These are phyloP conservation scores for Lytechinus pictus DNA, from an alignment of 35 echinoderm and acorn worm species.

Conservation along the genomic window DNA sequence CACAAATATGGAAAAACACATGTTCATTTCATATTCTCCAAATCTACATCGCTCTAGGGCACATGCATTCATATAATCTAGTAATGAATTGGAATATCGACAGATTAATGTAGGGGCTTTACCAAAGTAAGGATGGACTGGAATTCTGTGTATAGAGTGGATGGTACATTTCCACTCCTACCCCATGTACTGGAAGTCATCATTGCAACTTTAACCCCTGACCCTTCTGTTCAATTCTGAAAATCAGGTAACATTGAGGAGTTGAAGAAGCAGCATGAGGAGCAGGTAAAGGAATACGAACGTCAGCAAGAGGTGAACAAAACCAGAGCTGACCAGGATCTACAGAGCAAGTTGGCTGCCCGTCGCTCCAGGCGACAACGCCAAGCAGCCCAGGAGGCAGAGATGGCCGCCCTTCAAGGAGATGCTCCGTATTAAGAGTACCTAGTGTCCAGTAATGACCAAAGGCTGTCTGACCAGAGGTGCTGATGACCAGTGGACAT, in stretches of 20 bases:
- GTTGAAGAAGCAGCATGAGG: slow-evolving; percentile 92
- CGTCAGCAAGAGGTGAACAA: slow-evolving; percentile 77
- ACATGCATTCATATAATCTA: too few species aligned
- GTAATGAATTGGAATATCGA: too few species aligned
- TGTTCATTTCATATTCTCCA: too few species aligned
- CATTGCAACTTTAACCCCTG: not conserved
- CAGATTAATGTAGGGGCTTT: too few species aligned
- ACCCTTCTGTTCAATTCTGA: not conserved
- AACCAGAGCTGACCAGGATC: slow-evolving; percentile 84
- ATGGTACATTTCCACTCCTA: too few species aligned
- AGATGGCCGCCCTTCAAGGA: slow-evolving; percentile 72
- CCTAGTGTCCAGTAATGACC: not conserved
- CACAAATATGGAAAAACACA: too few species aligned
- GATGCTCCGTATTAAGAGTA: slow-evolving; percentile 4
- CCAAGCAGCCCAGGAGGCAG: slow-evolving; percentile 83
- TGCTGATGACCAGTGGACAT: not conserved
- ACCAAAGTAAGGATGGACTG: too few species aligned
- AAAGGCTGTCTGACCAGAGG: not conserved
- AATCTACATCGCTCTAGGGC: too few species aligned
- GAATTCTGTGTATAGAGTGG: too few species aligned
- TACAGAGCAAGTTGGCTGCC: slow-evolving; percentile 85
- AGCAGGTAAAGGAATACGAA: slow-evolving; percentile 75
- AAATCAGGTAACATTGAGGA: slow-evolving; percentile 89
- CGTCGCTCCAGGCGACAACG: slow-evolving; percentile 78
- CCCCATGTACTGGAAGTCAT: too few species aligned